These are phyloP conservation scores for Himantopus leucocephalus DNA, from an alignment of 2,113 vertebrate genomes.

Conservation along the genomic window DNA sequence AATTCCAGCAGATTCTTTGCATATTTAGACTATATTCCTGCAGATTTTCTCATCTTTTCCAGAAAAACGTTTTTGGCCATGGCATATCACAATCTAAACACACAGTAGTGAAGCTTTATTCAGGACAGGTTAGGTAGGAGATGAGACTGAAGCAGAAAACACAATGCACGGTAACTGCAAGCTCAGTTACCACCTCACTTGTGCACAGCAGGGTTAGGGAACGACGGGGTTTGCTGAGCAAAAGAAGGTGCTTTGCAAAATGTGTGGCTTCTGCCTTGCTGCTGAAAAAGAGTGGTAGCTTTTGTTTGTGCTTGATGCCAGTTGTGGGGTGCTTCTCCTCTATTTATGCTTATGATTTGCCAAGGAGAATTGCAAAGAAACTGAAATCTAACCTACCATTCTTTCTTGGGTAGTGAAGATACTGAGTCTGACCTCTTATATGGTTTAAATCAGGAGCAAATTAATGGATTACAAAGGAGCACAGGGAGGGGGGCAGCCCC, in stretches of 20 bases:
- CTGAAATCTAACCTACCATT: not conserved
- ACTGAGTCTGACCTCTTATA: not conserved
- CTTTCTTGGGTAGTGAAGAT: not conserved
- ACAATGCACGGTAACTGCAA: not conserved
- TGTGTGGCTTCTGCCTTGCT: not conserved
- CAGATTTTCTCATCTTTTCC: not conserved
- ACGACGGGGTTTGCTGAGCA: not conserved
- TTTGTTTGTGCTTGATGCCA: not conserved
- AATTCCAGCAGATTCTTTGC: conserved; percentile 32
- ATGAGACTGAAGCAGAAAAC: not conserved
- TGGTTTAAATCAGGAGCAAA: not conserved
- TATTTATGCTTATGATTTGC: not conserved
- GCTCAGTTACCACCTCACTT: not conserved
- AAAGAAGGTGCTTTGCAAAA: not conserved
- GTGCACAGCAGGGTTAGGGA: not conserved
- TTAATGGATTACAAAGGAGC: not conserved
- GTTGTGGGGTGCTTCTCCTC: not conserved
- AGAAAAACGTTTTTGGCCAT: not conserved
- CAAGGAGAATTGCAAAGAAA: not conserved
- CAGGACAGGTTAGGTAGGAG: not conserved
- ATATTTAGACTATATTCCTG: not conserved
- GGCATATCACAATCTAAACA: not conserved
- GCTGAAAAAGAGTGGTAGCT: not conserved
- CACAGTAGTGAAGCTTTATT: not conserved
- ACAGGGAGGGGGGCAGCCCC: not conserved